Conservation (phyloP, 2,797 vertebrate species). For the Neosilurus hyrtlii region DNA sequence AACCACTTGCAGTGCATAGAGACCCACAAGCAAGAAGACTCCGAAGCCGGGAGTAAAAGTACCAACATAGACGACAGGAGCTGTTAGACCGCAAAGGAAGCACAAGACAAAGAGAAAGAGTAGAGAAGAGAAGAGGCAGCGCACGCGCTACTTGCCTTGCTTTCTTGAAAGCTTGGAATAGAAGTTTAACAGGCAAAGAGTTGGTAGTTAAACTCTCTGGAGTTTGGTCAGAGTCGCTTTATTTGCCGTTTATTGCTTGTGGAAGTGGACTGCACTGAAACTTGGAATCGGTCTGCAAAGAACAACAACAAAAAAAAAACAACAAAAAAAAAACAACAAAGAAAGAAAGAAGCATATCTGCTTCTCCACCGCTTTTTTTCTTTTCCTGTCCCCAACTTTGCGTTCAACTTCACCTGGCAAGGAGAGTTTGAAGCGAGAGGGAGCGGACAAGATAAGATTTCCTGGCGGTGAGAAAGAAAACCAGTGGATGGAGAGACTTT, state of each 20-base stretch:
- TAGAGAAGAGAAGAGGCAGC: conserved; percentile 46
- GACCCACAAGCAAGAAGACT: conserved; percentile 80
- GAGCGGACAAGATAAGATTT: conserved; percentile 32
- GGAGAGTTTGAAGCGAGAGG: conserved; percentile 26
- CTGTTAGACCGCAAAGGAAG: conserved; percentile 41
- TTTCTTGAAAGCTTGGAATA: conserved; percentile 66
- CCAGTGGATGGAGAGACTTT: conserved; percentile 36
- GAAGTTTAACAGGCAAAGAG: conserved; percentile 53
- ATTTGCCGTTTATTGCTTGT: conserved; percentile 70
- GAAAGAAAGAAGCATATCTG: conserved; percentile 33
- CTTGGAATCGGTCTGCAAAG: conserved; percentile 67
- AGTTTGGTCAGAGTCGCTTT: conserved; percentile 80
- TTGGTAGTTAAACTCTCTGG: conserved; percentile 86
- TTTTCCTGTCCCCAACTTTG: conserved; percentile 12
- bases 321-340: not conserved
- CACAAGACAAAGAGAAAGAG: conserved; percentile 52
- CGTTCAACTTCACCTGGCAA: conserved; percentile 13
- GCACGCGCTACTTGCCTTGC: conserved; percentile 53
- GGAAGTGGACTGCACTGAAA: conserved; percentile 76
- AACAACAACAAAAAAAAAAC: not conserved
- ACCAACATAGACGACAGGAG: conserved; percentile 75
- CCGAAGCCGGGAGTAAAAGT: conserved; percentile 86
- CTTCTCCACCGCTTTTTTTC: conserved; percentile 21
- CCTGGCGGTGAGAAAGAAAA: not conserved
- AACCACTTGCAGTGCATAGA: conserved; percentile 75